Evolutionary conservation across 1,140 invertebrate species (phyloP), one percentile per base, ranked within the genome.

Genomic region (Riptortus pedestris): DNA sequence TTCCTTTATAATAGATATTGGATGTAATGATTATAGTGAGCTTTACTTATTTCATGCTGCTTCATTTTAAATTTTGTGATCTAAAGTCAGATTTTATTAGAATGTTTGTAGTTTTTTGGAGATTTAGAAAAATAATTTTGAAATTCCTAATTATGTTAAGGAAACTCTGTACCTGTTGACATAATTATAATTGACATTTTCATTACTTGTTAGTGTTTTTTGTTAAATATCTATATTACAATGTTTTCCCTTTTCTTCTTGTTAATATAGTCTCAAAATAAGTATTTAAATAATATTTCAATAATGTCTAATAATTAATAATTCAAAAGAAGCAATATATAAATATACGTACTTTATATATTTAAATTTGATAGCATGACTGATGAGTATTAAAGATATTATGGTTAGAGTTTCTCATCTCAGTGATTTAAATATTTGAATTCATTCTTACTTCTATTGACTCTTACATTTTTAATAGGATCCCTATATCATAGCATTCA

Each of bases 281-380:
- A 7, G 31, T 38, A 38, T 38, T 38, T 38, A 5, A 24, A 55
- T 55, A 24, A 24, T 55, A 55, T 55, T 55, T 55, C 14, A 24
- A 22, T 24, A 24, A 24, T 20, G 20, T 55, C 18, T 55, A 9
- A 24, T 26, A 55, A 16, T 55, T 24, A 24, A 14, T 24, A 55
- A 55, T 55, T 26, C 51, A 24, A 55, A 26, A 18, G 26, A 55
- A 55, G 51, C 51, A 55, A 55, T 55, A 55, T 55, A 26, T 24
- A 52, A 20, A 20, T n/a, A n/a, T n/a, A n/a, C 48, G 12, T 52
- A 22, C n/a, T 52, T 20, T 52, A 52, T 52, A 52, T 24, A 52
- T 52, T 51, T 7, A 52, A 18, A 52, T 52, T 7, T 22, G 14
- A 3, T 55, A 55, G 51, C 24, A 55, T 55, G 51, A 55, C 51